phyloP scores from a whole-genome alignment of 2,888 invertebrate genomes.

The Mactromeris polynyma region DNA sequence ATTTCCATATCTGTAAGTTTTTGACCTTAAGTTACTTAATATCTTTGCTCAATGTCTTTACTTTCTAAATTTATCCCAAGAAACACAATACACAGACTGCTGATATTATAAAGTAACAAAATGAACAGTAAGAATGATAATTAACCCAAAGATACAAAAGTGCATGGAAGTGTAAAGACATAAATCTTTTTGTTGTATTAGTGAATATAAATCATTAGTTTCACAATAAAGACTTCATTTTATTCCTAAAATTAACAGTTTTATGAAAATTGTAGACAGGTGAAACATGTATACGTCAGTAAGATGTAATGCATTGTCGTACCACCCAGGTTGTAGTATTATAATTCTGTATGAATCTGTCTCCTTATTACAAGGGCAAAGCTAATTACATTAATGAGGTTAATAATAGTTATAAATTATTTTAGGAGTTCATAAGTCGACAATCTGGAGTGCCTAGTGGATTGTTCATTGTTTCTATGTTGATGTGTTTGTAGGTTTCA shows the following conservation, averaged over 20 bases:
- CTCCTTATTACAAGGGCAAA: background rate
- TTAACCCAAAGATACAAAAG: conserved; percentile 5
- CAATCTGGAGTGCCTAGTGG: too few species aligned
- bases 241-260: conserved; percentile 35
- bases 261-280: conserved; percentile 23
- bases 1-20: too few species aligned
- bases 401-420: background rate
- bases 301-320: background rate
- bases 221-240: conserved; percentile 21
- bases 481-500: too few species aligned
- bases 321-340: conserved; percentile 7
- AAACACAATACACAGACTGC: background rate
- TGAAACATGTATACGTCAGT: background rate
- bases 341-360: background rate
- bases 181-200: conserved; percentile 12
- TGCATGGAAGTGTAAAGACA: conserved; percentile 11
- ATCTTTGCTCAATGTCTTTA: background rate
- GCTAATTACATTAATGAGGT: background rate
- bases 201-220: conserved; percentile 20
- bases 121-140: background rate
- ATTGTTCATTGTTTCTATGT: too few species aligned
- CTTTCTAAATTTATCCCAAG: background rate
- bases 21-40: background rate
- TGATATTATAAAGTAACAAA: background rate
- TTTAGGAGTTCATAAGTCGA: background rate